phyloP scores from a whole-genome alignment of 2,888 invertebrate genomes.

The Bembecia ichneumoniformis region DNA sequence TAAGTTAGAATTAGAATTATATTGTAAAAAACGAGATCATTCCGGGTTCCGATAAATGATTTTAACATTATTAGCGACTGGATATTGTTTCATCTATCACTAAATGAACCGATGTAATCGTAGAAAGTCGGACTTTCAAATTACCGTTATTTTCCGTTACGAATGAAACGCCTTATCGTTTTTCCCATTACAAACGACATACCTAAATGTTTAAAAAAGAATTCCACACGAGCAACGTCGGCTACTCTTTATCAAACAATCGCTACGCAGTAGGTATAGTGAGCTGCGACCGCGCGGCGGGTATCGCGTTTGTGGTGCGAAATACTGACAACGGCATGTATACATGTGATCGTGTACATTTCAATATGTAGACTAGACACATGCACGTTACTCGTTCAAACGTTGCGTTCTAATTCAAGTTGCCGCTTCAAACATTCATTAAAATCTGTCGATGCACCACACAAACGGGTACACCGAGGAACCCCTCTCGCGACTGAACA shows the following conservation, averaged over 20 bases:
- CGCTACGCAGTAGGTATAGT: not conserved
- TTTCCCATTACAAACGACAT: too few relatives aligned
- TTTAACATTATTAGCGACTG: too few relatives aligned
- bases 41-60: too few relatives aligned
- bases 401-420: not conserved
- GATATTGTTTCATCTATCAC: too few relatives aligned
- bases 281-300: not conserved
- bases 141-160: too few relatives aligned
- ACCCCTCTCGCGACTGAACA: conserved; percentile 4
- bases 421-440: not conserved
- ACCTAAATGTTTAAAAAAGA: too few relatives aligned
- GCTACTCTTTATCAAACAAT: not conserved
- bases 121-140: too few relatives aligned
- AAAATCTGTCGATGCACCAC: not conserved
- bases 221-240: not conserved
- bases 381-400: conserved; percentile 21
- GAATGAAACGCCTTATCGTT: too few relatives aligned
- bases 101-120: too few relatives aligned
- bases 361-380: conserved; percentile 21
- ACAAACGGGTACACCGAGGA: too few relatives aligned
- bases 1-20: too few relatives aligned
- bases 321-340: not conserved
- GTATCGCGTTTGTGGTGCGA: not conserved
- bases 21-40: too few relatives aligned
- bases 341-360: conserved; percentile 14